Conservation (phyloP, 2,888 invertebrate species). For the Exephanes ischioxanthus region DNA sequence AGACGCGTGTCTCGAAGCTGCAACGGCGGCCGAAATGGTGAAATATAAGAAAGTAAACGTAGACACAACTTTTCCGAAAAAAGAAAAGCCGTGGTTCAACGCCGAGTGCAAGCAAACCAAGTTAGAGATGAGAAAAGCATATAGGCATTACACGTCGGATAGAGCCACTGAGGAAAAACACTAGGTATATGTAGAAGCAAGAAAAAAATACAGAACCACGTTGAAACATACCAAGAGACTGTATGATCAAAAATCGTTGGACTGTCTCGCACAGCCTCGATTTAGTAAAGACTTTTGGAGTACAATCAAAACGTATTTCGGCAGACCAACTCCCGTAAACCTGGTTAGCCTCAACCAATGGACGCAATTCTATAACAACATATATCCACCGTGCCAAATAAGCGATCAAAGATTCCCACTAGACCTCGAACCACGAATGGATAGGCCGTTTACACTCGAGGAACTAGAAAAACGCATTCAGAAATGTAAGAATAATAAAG, state of each 20-base stretch:
- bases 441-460: slow-evolving; percentile 1
- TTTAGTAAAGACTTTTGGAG: slow-evolving; percentile 25
- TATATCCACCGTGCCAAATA: slow-evolving; percentile 1
- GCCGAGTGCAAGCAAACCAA: background rate
- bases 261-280: background rate
- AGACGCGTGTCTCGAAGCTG: slow-evolving; percentile 6
- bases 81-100: slow-evolving; percentile 6
- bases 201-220: background rate
- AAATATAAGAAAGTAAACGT: background rate
- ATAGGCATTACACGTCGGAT: background rate
- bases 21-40: background rate
- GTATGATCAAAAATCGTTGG: background rate
- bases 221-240: background rate
- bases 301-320: background rate
- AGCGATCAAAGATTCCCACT: background rate
- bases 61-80: background rate
- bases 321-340: background rate
- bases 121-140: slow-evolving; percentile 4
- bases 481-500: slow-evolving; percentile 40
- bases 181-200: background rate
- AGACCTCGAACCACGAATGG: background rate
- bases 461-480: slow-evolving; percentile 7
- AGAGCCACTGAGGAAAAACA: background rate
- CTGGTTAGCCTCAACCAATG: slow-evolving; percentile 18
- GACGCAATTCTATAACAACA: slow-evolving; percentile 13